phyloP scores from a whole-genome alignment of 2,797 vertebrate genomes.

The Anableps anableps region DNA sequence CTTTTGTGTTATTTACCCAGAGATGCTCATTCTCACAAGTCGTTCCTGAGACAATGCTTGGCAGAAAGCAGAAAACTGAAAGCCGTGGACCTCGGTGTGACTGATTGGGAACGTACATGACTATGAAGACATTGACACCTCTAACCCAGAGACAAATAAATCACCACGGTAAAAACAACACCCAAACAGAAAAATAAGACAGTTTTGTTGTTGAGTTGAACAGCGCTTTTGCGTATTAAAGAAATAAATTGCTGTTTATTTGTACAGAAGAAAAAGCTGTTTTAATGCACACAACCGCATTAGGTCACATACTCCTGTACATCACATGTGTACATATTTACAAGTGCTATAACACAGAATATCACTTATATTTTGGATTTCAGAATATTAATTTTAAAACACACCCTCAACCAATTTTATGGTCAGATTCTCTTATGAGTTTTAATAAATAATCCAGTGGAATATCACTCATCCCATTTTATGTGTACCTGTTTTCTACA shows the following conservation, averaged over 20 bases:
- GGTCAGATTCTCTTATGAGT: not conserved
- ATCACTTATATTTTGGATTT: not conserved
- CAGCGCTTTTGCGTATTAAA: conserved; percentile 19
- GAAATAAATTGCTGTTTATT: conserved; percentile 58
- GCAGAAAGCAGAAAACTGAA: conserved; percentile 55
- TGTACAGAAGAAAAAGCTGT: conserved; percentile 12
- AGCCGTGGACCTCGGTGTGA: conserved; percentile 59
- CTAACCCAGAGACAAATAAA: conserved; percentile 63
- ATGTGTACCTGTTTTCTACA: not conserved
- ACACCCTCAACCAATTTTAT: not conserved
- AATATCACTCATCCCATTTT: not conserved
- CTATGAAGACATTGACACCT: conserved; percentile 63
- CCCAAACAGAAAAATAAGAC: conserved; percentile 47
- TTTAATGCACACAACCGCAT: not conserved
- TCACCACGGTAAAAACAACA: conserved; percentile 55
- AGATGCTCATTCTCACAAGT: conserved; percentile 20
- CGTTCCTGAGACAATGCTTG: conserved; percentile 40
- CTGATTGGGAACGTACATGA: conserved; percentile 52
- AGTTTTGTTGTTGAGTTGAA: conserved; percentile 41
- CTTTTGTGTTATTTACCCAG: not conserved
- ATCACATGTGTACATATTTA: not conserved
- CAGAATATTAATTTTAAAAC: not conserved
- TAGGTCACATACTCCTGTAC: not conserved
- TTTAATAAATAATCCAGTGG: conserved; percentile 1
- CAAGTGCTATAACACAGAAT: not conserved